These are phyloP conservation scores for Teleopsis dalmanni DNA, from an alignment of 1,140 invertebrate species.

Conservation along the genomic window DNA sequence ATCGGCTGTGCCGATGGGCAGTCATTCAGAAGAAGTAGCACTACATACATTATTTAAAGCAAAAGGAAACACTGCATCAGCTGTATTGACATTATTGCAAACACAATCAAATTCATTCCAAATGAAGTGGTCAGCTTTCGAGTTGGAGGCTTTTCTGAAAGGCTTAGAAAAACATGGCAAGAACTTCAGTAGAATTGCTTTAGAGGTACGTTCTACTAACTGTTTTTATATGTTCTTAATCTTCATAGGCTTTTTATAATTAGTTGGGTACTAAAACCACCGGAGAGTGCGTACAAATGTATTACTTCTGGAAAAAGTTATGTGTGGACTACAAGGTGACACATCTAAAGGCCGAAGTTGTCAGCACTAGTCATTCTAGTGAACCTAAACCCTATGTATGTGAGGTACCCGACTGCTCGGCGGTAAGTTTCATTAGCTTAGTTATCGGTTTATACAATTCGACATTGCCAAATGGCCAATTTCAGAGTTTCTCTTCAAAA, in stretches of 20 bases:
- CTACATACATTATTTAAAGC: slow-evolving; percentile 82
- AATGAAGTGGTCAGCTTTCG: slow-evolving; percentile 78
- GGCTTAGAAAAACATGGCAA: slow-evolving; percentile 86
- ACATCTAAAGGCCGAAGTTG: slow-evolving; percentile 25
- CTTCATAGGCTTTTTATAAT: neutral
- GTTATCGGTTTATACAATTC: neutral
- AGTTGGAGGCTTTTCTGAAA: slow-evolving; percentile 82
- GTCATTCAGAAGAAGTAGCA: slow-evolving; percentile 90
- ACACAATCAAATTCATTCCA: slow-evolving; percentile 62
- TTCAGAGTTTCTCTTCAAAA: slow-evolving; percentile 74
- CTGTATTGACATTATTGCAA: slow-evolving; percentile 71
- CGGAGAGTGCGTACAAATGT: slow-evolving; percentile 95
- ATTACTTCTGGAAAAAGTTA: slow-evolving; percentile 97
- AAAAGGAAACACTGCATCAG: slow-evolving; percentile 80
- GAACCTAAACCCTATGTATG: slow-evolving; percentile 52
- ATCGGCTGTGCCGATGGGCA: slow-evolving; percentile 80
- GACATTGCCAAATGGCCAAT: too few species aligned
- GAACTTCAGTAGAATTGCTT: slow-evolving; percentile 82
- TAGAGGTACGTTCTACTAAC: slow-evolving; percentile 57
- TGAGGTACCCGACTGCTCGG: slow-evolving; percentile 59
- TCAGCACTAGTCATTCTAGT: slow-evolving; percentile 7
- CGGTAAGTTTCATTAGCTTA: slow-evolving; percentile 48
- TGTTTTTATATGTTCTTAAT: neutral
- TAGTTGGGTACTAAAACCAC: slow-evolving; percentile 78
- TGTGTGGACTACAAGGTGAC: slow-evolving; percentile 68